Base-by-base conservation (phyloP, 2,797 vertebrate species). In the Xerus rutilus region DNA sequence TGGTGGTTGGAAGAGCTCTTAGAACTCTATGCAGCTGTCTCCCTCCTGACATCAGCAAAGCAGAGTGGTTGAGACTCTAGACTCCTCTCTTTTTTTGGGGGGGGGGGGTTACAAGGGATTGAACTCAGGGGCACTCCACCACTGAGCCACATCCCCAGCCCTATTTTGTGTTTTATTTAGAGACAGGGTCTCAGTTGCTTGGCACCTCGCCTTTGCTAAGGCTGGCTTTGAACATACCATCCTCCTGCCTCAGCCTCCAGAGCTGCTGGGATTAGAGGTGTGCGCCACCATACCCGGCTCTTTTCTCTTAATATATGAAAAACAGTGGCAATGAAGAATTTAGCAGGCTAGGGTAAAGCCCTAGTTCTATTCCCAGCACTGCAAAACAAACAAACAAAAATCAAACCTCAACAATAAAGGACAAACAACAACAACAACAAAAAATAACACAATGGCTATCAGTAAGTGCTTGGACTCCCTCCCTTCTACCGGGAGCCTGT, bases 401-500 rank as follows among this genome's bases (percentile, higher is more conserved):
- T 5, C 47, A 32, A 86, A 57, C 12, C 28, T 69, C 17, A 17
- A 70, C 13, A 39, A 21, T 21, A 39, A 59, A 39, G 25, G 25
- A 45, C 9, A 65, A 45, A 3, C 47, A 32, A 32, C 21, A 39
- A 32, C 21, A 39, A 39, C 39, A 39, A 39, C 39, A 39, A 39
- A 39, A 39, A 39, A 39, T 3, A n/a, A n/a, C 39, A 39, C 20
- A 35, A 12, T 47, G 52, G 18, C 32, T 59, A 2, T 47, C 86
- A n/a, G 47, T 76, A 62, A 57, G 59, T 32, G 35, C 59, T 74
- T 43, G 28, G 25, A 15, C 23, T 88, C 77, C 49, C n/a, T 87
- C 82, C 86, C 69, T 89, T 78, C 62, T 64, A 35, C 89, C 57
- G 13, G 32, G 84, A 91, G 65, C 2, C 39, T 92, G 85, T 82